phyloP scores from a whole-genome alignment of 2,888 invertebrate species.

The Athalia cordata region DNA sequence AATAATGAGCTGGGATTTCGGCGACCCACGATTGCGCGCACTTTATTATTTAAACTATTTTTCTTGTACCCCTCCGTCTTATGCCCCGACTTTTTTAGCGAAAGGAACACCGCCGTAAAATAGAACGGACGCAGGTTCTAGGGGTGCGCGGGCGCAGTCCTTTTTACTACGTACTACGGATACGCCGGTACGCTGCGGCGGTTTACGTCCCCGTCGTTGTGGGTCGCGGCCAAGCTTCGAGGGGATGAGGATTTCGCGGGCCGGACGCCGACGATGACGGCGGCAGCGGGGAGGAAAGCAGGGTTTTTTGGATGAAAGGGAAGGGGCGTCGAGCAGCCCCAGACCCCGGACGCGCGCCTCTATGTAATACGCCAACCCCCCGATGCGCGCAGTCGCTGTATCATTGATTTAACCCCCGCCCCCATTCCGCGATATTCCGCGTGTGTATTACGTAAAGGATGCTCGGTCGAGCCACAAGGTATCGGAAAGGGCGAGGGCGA shows the following conservation, averaged over 20 bases:
- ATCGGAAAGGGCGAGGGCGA: not conserved
- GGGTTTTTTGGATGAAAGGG: constrained; percentile 44
- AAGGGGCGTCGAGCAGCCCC: constrained; percentile 42
- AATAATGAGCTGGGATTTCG: too few relatives aligned
- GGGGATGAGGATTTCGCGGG: constrained; percentile 67
- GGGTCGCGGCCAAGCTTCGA: constrained; percentile 72
- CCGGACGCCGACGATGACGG: constrained; percentile 51
- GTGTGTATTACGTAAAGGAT: constrained; percentile 32
- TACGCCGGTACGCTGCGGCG: constrained; percentile 46
- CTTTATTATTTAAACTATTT: constrained; percentile 45
- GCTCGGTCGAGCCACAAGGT: constrained; percentile 25
- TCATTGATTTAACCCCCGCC: constrained; percentile 70
- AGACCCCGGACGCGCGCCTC: constrained; percentile 55
- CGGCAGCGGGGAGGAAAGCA: constrained; percentile 50
- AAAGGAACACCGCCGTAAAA: constrained; percentile 51
- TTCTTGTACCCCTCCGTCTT: constrained; percentile 33
- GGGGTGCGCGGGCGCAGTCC: constrained; percentile 66
- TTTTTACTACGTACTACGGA: constrained; percentile 66
- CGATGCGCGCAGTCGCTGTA: constrained; percentile 68
- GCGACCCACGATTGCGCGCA: constrained; percentile 46
- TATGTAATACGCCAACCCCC: constrained; percentile 53
- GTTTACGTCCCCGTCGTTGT: constrained; percentile 55
- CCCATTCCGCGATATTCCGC: not conserved
- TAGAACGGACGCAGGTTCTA: constrained; percentile 53
- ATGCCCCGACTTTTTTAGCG: not conserved